Base-by-base conservation (phyloP, 2,888 invertebrate species). In the Hyalella azteca region DNA sequence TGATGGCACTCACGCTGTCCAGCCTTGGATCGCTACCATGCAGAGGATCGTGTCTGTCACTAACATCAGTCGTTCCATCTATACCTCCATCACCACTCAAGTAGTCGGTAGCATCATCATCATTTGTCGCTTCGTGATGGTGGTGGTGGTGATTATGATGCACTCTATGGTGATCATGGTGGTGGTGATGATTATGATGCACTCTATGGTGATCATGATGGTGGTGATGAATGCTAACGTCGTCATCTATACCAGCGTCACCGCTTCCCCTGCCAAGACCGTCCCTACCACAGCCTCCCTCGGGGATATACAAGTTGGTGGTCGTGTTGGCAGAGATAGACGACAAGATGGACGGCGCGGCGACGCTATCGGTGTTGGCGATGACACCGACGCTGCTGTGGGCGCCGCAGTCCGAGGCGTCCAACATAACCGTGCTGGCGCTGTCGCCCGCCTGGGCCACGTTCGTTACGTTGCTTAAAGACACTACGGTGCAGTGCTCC, bases 1-100 rank as follows among this genome's bases (percentile, higher is more conserved):
- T 82, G 45, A 84, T 84, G 73, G 84, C 84, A 79, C 84, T 84
- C 13, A 84, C 84, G 73, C 84, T 84, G 75, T 84, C 84, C 49
- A 84, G 78, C 7, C 82, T 79, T n/a, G 81, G 78, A 48, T 82
- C 82, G n/a, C 60, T 73, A 26, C 80, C 79, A 49, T 78, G 78
- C n/a, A 77, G 60, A 2, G 36, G 32, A 19, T 22, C 36, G 60
- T 79, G 79, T 54, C 73, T 73, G 59, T 50, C 60, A 15, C 32
- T 11, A 22, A 40, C 49, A 29, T 81, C 78, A 22, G 48, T 50
- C 13, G 78, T 19, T 2, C 73, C 78, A 45, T 66, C 80, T 19
- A 77, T 48, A 41, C 77, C 77, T 40, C 78, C 50, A n/a, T 81
- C 78, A 26, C 60, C 75, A 11, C 78, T 78, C 19, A 29, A 36